Base-by-base conservation (phyloP, 1,140 invertebrate genomes). In the Drosophila fuyamai region DNA sequence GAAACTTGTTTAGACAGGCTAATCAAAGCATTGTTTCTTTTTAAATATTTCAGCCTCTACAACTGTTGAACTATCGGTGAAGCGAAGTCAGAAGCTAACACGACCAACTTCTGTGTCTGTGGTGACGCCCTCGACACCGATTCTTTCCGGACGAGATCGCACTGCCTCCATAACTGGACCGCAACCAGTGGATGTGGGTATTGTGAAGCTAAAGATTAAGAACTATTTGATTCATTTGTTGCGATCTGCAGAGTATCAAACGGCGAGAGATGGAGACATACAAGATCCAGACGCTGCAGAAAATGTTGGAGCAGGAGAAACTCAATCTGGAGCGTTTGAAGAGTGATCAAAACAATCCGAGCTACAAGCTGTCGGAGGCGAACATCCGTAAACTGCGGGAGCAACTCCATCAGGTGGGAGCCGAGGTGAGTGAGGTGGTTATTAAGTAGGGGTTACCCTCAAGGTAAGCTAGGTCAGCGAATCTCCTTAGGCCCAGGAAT, bases 161-260 rank as follows among this genome's bases (percentile, higher is more conserved):
- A 92, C 91, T 1, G 86, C 89, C 9, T 94, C 94, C 36, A 98
- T 98, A 74, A 98, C 97, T 13, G 97, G 95, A 13, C 97, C 97
- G 5, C 95, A 97, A 80, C 97, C 97, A 70, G 97, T 98, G 81
- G 96, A 98, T 94, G 97, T 98, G 93, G 95, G 83, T 48, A 35
- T 0, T 2, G 35, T 2, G 14, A 40, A 16, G 36, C 40, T 4
- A 0, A 38, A 29, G 4, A 8, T 3, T 13, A 18, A 10, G 18
- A 32, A 2, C 8, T 46, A 29, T 46, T 13, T 23, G 0, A 51
- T 36, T 55, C 41, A 47, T 5, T 32, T 27, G 38, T 29, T 16
- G 18, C 16, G n/a, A 61, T n/a, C 16, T 63, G 2, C 92, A 97
- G 96, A 94, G 95, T 62, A 96, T 96, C 79, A 97, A 97, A 81